Evolutionary conservation across 2,888 invertebrate genomes (phyloP).

Genomic region (Drosophila colorata): DNA sequence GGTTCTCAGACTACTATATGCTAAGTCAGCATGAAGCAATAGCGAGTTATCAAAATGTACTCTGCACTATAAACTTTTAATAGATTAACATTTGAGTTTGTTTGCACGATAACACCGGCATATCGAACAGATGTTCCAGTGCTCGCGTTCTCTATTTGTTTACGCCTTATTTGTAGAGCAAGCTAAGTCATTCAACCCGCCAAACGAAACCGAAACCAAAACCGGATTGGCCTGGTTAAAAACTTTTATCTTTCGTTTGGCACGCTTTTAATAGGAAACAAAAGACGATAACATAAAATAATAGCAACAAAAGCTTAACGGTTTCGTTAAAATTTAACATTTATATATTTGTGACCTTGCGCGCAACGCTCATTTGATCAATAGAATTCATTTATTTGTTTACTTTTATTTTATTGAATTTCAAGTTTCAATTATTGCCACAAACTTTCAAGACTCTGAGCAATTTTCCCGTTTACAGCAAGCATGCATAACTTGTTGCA

Average conservation of each 20-base stretch:
- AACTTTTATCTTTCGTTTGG: conserved; percentile 19
- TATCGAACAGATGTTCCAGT: conserved; percentile 18
- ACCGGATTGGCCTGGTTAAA: conserved; percentile 20
- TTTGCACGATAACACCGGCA: background rate
- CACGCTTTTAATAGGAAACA: conserved; percentile 16
- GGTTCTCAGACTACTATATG: background rate
- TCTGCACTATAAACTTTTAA: background rate
- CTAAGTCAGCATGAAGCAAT: background rate
- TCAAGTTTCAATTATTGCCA: conserved; percentile 6
- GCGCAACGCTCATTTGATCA: background rate
- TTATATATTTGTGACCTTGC: conserved; percentile 27
- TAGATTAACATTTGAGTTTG: background rate
- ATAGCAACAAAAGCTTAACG: background rate
- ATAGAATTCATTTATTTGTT: conserved; percentile 11
- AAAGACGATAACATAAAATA: background rate
- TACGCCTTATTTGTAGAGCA: conserved; percentile 30
- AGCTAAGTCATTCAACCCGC: conserved; percentile 64
- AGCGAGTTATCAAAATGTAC: conserved; percentile 6
- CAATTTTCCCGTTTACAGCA: conserved; percentile 24
- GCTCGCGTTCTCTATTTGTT: conserved; percentile 25
- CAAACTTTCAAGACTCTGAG: conserved; percentile 7
- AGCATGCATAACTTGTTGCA: conserved; percentile 11
- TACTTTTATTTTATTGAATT: conserved; percentile 12
- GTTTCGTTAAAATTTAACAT: background rate
- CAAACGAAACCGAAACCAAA: conserved; percentile 43